Conservation (phyloP, 2,888 invertebrate genomes). For the Pandemis cinnamomeana region DNA sequence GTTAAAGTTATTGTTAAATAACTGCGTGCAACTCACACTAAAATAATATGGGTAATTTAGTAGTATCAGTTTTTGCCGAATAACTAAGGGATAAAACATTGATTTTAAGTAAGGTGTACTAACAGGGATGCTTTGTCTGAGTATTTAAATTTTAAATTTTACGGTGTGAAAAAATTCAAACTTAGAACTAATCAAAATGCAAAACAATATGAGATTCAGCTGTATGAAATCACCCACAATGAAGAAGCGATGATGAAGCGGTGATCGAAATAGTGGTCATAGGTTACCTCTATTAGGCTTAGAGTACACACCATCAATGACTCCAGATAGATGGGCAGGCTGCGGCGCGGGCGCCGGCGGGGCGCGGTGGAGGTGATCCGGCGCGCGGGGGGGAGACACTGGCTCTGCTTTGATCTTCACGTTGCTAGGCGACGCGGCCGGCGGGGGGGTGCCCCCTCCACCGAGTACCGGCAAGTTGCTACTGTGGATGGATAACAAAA, state of each 20-base stretch:
- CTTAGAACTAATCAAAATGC: neutral
- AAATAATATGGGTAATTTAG: too few species aligned
- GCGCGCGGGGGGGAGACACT: conserved; percentile 95
- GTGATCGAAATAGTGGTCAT: conserved; percentile 28
- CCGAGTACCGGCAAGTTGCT: conserved; percentile 92
- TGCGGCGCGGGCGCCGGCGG: conserved; percentile 75
- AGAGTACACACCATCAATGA: conserved; percentile 72
- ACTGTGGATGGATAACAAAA: conserved; percentile 50
- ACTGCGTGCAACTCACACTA: too few species aligned
- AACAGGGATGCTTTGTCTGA: too few species aligned
- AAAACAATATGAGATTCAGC: conserved; percentile 22
- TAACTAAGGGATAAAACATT: too few species aligned
- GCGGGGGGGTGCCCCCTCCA: conserved; percentile 87
- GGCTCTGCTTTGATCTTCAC: conserved; percentile 98
- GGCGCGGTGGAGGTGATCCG: conserved; percentile 86
- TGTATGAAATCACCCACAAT: conserved; percentile 23
- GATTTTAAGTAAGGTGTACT: too few species aligned
- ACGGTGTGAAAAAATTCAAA: neutral
- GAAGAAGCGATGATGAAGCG: conserved; percentile 34
- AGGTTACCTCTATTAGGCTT: conserved; percentile 40
- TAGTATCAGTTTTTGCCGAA: too few species aligned
- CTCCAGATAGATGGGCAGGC: conserved; percentile 77
- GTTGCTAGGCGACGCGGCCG: conserved; percentile 91
- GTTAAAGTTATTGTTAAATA: too few species aligned
- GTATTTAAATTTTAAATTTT: conserved; percentile 9